Evolutionary conservation across 1,140 invertebrate species (phyloP).

Genomic region (Philaenus spumarius): DNA sequence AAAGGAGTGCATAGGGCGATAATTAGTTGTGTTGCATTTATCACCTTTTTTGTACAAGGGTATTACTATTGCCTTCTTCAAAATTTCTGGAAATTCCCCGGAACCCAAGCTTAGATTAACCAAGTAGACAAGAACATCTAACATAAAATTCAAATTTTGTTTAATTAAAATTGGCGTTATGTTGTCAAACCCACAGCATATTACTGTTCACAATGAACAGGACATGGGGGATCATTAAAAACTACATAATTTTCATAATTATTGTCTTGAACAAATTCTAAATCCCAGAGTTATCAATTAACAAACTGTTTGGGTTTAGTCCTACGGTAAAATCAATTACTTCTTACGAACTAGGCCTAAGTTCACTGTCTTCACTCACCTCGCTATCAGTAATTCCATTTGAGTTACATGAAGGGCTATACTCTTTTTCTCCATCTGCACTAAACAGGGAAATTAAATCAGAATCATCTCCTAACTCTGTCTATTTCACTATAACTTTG

Average conservation of each 20-base stretch:
- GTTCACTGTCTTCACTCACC: not conserved
- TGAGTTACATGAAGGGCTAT: not conserved
- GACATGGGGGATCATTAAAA: not conserved
- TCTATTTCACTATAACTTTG: not conserved
- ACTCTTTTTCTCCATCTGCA: slow-evolving; percentile 6
- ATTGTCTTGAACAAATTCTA: not conserved
- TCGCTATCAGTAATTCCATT: no score
- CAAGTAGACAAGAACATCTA: no score
- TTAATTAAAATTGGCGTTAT: no score
- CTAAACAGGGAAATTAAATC: not conserved
- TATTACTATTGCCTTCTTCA: no score
- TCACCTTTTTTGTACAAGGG: no score
- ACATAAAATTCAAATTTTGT: no score
- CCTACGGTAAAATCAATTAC: not conserved
- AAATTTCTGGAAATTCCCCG: no score
- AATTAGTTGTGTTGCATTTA: no score
- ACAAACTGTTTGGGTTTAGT: not conserved
- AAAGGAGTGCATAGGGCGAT: no score
- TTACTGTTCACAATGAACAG: not conserved
- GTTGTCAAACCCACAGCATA: no score
- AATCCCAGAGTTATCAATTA: not conserved
- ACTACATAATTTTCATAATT: not conserved
- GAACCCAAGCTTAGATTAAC: no score
- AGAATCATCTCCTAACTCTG: not conserved
- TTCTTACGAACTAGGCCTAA: not conserved